Evolutionary conservation across 2,888 invertebrate genomes (phyloP).

Genomic region (Aquatica leii): DNA sequence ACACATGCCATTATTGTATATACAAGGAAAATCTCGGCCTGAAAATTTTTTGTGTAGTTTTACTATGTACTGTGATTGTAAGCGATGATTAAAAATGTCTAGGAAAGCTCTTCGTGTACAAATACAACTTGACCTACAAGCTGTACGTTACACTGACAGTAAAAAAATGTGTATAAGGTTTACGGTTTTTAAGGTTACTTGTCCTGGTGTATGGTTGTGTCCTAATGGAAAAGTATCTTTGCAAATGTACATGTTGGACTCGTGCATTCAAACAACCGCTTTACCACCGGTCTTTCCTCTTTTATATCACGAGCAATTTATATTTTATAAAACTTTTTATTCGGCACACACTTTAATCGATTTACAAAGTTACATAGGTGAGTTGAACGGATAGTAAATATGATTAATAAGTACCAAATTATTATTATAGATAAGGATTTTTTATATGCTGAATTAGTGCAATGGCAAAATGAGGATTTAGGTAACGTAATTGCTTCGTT

Average conservation of each 20-base stretch:
- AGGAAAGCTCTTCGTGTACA: constrained; percentile 67
- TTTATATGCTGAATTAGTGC: constrained; percentile 71
- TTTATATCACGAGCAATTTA: constrained; percentile 74
- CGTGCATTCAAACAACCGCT: constrained; percentile 72
- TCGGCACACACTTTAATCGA: constrained; percentile 60
- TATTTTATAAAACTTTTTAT: constrained; percentile 69
- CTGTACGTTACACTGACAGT: constrained; percentile 56
- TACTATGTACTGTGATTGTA: neutral
- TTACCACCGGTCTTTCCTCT: constrained; percentile 77
- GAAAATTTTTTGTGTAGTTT: constrained; percentile 6
- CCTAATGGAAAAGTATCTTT: constrained; percentile 80
- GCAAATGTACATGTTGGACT: constrained; percentile 73
- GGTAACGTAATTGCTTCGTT: constrained; percentile 70
- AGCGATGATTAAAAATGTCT: constrained; percentile 41
- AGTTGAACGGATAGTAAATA: constrained; percentile 43
- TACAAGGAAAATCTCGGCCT: no score
- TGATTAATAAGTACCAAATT: neutral
- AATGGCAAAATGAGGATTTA: constrained; percentile 64
- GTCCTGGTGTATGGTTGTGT: constrained; percentile 88
- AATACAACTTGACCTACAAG: constrained; percentile 67
- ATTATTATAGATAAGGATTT: constrained; percentile 65
- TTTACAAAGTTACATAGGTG: constrained; percentile 61
- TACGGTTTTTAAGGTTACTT: constrained; percentile 68
- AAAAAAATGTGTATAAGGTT: constrained; percentile 15
- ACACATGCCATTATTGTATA: constrained; percentile 1